Evolutionary conservation across 1,140 invertebrate genomes (phyloP).

Genomic region (Chironomus tepperi): DNA sequence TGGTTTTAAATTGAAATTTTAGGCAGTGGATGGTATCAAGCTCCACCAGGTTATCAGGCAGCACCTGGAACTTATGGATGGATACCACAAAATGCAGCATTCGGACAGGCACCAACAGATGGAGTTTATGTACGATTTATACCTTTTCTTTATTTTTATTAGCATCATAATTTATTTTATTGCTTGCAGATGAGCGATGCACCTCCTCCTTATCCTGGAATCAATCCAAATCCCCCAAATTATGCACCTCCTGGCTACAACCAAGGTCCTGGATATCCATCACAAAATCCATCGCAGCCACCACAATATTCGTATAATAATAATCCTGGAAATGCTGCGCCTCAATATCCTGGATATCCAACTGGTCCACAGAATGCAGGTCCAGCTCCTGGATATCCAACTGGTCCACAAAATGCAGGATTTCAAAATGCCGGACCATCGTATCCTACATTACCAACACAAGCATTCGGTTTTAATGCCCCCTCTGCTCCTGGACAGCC

Average conservation of each 20-base stretch:
- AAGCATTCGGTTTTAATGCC: not conserved
- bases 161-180: not conserved
- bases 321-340: not conserved
- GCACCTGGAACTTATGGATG: constrained; percentile 87
- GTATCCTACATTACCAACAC: not conserved
- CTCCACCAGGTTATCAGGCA: too few relatives aligned
- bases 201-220: not conserved
- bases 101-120: constrained; percentile 61
- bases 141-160: constrained; percentile 69
- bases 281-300: not conserved
- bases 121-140: constrained; percentile 83
- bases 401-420: not conserved
- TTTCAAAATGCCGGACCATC: not conserved
- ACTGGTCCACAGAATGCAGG: not conserved
- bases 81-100: constrained; percentile 71
- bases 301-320: not conserved
- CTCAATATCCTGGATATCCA: not conserved
- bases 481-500: not conserved
- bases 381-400: not conserved
- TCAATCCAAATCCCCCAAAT: not conserved
- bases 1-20: too few relatives aligned
- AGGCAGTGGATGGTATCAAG: too few relatives aligned
- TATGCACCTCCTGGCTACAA: not conserved
- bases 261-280: not conserved
- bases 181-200: not conserved